A percentile compares a stretch with the other conserved stretches of the same genome.
Evolutionary conservation across 2,113 vertebrate species (phyloP).

Genomic region (Halcyon malimbica): DNA sequence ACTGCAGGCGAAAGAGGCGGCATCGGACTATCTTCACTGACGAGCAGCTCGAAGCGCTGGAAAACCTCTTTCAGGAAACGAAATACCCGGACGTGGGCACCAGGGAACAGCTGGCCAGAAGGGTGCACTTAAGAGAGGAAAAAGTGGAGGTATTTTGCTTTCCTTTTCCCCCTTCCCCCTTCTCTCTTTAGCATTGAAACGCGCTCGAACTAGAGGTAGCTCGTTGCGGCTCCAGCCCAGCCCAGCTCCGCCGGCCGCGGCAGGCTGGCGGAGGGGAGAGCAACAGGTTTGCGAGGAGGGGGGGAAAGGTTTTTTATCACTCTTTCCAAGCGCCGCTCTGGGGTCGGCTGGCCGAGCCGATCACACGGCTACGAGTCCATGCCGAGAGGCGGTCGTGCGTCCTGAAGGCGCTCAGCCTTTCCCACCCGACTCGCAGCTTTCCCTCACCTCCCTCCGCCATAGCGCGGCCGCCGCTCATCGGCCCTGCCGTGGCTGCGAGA

Average conservation of each 20-base stretch:
- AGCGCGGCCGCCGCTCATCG: neutral
- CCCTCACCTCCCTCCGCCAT: neutral
- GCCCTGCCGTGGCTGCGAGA: neutral
- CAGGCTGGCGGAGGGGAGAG: neutral
- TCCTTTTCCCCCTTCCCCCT: neutral
- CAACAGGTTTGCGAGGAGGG: neutral
- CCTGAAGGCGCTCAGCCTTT: no score
- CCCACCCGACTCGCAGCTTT: neutral
- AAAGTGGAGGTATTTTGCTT: constrained; percentile 90
- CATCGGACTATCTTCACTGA: constrained; percentile 98
- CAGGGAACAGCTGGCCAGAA: constrained; percentile 93
- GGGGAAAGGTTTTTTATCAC: neutral
- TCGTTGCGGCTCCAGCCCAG: neutral
- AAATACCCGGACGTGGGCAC: constrained; percentile 98
- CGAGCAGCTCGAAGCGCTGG: constrained; percentile 95
- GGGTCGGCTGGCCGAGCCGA: neutral
- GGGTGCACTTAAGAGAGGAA: constrained; percentile 96
- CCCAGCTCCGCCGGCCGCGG: neutral
- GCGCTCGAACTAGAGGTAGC: neutral
- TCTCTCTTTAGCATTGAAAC: neutral
- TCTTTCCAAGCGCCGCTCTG: neutral
- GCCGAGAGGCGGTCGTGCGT: neutral
- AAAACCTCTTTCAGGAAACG: constrained; percentile 96
- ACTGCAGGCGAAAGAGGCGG: constrained; percentile 92
- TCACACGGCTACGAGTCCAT: neutral